Conservation (phyloP, 2,888 invertebrate species). For the Helicoverpa assulta region DNA sequence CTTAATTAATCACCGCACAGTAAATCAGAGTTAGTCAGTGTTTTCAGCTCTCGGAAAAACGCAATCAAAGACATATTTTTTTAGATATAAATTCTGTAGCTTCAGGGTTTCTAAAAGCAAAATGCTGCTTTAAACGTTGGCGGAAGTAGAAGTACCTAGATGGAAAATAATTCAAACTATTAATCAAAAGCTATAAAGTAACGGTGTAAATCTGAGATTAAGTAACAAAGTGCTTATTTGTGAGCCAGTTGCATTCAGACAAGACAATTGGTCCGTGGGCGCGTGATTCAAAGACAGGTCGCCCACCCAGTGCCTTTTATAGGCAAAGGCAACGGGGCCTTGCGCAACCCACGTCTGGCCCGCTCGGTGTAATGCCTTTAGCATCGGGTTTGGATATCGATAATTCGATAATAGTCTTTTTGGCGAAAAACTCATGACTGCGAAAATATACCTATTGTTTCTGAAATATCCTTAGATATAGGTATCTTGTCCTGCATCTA, state of each 20-base stretch:
- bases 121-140: neutral
- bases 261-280: conserved; percentile 77
- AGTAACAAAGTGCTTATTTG: conserved; percentile 58
- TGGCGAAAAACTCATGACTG: conserved; percentile 10
- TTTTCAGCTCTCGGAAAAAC: neutral
- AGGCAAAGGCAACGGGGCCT: conserved; percentile 73
- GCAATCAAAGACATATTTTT: neutral
- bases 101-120: neutral
- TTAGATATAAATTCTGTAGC: neutral
- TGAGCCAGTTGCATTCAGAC: conserved; percentile 74
- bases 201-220: conserved; percentile 48
- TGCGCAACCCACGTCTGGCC: conserved; percentile 76
- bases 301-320: conserved; percentile 75
- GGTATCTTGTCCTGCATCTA: neutral
- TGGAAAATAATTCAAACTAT: conserved; percentile 16
- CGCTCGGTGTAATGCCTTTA: conserved; percentile 56
- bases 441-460: neutral
- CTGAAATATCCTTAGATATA: neutral
- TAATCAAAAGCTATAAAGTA: conserved; percentile 37
- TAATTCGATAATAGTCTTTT: conserved; percentile 60
- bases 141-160: conserved; percentile 6
- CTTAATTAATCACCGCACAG: too few species aligned
- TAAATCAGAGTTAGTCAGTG: too few species aligned
- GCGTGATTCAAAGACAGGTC: conserved; percentile 81
- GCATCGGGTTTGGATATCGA: conserved; percentile 61